Percentiles rank a stretch among this genome's conserved stretches.
Evolutionary conservation across 2,113 vertebrate genomes (phyloP).

Genomic region (Sander vitreus): DNA sequence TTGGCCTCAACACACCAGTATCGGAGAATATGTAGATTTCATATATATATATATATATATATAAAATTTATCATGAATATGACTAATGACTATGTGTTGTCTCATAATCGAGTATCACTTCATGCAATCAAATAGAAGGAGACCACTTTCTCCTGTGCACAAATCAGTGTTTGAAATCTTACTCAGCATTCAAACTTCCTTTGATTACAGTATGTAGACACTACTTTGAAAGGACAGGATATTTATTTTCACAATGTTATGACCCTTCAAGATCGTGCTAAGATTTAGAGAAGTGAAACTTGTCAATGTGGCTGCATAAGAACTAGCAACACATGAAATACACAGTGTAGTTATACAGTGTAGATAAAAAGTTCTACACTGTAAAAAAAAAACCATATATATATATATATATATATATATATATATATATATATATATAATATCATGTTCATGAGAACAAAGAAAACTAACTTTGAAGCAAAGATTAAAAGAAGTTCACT

Average conservation of each 20-base stretch:
- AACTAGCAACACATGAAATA: background rate
- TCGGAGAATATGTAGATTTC: background rate
- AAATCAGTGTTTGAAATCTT: background rate
- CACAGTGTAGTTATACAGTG: background rate
- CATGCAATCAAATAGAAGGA: background rate
- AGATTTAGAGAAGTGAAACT: slow-evolving; percentile 47
- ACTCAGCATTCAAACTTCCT: slow-evolving; percentile 34
- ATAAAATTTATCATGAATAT: background rate
- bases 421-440: too few species aligned
- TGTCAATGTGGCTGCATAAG: slow-evolving; percentile 11
- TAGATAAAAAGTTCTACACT: background rate
- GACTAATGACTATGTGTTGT: background rate
- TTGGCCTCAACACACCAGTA: background rate
- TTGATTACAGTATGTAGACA: background rate
- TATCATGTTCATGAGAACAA: background rate
- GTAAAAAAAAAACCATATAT: background rate
- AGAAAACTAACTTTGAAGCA: slow-evolving; percentile 19
- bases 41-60: background rate
- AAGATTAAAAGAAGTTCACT: slow-evolving; percentile 10
- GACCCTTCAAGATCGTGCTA: background rate
- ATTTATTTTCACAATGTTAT: slow-evolving; percentile 14
- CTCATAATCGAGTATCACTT: background rate
- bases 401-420: too few species aligned
- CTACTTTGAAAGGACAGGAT: slow-evolving; percentile 17
- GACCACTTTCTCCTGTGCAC: too few species aligned